Evolutionary conservation across 2,113 vertebrate species (phyloP).

Genomic region (Tringa solitaria): DNA sequence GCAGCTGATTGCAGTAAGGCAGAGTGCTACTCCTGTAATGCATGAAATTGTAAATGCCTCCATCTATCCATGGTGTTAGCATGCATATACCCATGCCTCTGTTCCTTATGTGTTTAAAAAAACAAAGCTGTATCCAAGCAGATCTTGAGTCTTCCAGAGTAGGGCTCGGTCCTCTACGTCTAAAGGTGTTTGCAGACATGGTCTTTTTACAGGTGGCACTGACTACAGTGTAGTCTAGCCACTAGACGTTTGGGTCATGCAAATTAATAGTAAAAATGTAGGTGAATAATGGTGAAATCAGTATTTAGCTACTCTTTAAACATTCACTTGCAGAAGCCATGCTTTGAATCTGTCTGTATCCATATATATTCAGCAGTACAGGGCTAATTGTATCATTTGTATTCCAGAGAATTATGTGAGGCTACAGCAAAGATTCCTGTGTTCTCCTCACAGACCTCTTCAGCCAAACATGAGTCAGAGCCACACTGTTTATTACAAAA

Average conservation of each 20-base stretch:
- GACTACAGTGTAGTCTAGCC: background rate
- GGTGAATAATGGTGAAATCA: background rate
- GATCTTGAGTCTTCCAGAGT: background rate
- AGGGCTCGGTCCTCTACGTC: background rate
- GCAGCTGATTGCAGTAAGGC: background rate
- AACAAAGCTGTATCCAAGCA: background rate
- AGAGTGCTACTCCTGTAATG: background rate
- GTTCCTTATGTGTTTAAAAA: background rate
- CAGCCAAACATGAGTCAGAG: background rate
- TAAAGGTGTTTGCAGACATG: background rate
- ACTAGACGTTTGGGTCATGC: background rate
- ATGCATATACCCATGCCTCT: background rate
- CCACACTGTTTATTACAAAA: conserved; percentile 22
- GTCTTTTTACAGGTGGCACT: background rate
- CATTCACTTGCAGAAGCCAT: background rate
- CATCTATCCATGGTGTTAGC: background rate
- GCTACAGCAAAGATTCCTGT: background rate
- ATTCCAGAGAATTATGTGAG: background rate
- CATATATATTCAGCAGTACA: background rate
- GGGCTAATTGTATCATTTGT: background rate
- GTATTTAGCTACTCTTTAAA: background rate
- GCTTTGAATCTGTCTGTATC: background rate
- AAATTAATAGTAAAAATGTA: background rate
- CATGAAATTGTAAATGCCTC: background rate
- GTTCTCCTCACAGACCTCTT: background rate